Conservation (phyloP, 2,888 invertebrate genomes). For the Mylabris sibirica region DNA sequence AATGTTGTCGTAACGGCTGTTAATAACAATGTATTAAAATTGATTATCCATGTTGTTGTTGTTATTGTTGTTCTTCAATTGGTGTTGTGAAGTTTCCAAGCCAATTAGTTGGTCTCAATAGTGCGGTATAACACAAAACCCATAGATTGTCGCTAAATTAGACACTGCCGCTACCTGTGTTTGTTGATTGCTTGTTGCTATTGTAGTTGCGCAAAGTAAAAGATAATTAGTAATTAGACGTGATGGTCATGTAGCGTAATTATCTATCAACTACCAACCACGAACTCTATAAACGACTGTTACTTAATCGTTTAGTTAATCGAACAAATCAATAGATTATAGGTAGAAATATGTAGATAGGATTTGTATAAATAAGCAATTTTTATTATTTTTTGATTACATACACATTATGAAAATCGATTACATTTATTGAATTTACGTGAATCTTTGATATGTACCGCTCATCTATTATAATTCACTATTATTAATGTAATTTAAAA, state of each 20-base stretch:
- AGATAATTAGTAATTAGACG: constrained; percentile 7
- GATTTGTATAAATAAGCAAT: background rate
- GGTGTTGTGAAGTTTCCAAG: background rate
- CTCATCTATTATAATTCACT: background rate
- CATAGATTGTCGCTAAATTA: constrained; percentile 1
- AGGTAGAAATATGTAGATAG: background rate
- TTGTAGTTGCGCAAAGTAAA: background rate
- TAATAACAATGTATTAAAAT: constrained; percentile 25
- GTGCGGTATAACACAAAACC: background rate
- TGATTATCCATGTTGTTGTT: constrained; percentile 7
- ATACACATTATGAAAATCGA: background rate
- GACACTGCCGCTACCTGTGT: background rate
- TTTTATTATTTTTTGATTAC: background rate
- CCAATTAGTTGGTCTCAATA: background rate
- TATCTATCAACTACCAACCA: background rate
- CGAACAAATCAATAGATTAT: background rate
- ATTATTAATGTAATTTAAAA: background rate
- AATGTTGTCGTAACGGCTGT: constrained; percentile 27
- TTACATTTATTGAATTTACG: constrained; percentile 4
- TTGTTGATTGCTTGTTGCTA: background rate
- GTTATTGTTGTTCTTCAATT: background rate
- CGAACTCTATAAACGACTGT: background rate
- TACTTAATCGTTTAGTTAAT: background rate
- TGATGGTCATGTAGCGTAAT: constrained; percentile 4
- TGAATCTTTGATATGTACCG: background rate